Evolutionary conservation across 2,888 invertebrate species (phyloP), one percentile per base, ranked within the genome.

Genomic region (Cotesia congregata): DNA sequence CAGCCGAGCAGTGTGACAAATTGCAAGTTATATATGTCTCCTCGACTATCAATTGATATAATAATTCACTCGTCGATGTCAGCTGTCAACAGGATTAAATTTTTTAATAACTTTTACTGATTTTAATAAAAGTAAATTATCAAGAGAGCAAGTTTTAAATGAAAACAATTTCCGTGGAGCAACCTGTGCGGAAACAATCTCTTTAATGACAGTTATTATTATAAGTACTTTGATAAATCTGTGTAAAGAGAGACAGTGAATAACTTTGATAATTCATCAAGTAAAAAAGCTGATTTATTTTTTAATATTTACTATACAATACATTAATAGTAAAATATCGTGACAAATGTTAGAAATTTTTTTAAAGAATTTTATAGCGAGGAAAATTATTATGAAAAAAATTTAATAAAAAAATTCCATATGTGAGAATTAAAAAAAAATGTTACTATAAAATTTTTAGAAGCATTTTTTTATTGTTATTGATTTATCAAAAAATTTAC

Each of bases 1-100:
- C 41, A 74, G 15, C 39, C 41, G 40, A 69, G n/a, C n/a, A n/a
- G 69, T 64, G 75, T 69, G 39, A 70, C 38, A 75, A 65, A 70
- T 75, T 75, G 64, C 64, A 17, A 38, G n/a, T 17, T 17, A 59
- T 75, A 69, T 75, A 69, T 30, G 2, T 64, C 40, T 9, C 60
- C 39, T 17, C 12, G 6, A 30, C 30, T 17, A 17, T 17, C 17
- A 17, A 17, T 17, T 17, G 20, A 65, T 6, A 12, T 30, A 20
- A 38, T 38, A 65, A 65, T 65, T 65, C 9, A 20, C 65, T 12
- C 12, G 30, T 38, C 9, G 38, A 65, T 65, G 12, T 30, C 65
- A 12, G 30, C 30, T 65, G 12, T 20, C 12, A 20, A 65, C 30
- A 12, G 65, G 65, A 65, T 65, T 65, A 65, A 65, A 65, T 65